These are phyloP conservation scores for Erpornis zantholeuca DNA, from an alignment of 2,113 vertebrate species.

Conservation along the genomic window DNA sequence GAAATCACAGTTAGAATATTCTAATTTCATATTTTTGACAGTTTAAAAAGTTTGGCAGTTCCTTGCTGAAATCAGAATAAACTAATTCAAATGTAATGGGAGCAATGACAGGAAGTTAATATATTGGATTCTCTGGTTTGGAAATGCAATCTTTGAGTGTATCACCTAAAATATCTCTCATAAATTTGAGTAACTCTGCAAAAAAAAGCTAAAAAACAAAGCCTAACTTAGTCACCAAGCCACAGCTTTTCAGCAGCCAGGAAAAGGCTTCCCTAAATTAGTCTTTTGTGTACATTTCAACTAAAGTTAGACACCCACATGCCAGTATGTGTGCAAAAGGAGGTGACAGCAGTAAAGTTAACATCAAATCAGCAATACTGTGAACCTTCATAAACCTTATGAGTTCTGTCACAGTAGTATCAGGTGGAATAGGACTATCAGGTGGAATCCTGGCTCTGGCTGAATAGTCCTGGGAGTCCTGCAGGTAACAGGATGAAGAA, in stretches of 20 bases:
- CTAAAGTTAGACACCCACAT: not conserved
- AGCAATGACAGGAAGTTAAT: not conserved
- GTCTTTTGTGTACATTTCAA: conserved; percentile 2
- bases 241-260: not conserved
- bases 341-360: not conserved
- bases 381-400: not conserved
- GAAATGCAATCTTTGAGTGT: not conserved
- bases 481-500: not conserved
- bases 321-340: not conserved
- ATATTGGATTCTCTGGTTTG: not conserved
- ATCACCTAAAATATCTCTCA: conserved; percentile 3
- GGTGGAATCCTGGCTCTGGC: not conserved
- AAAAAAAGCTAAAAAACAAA: conserved; percentile 10
- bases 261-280: not conserved
- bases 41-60: not conserved
- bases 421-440: not conserved
- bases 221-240: conserved; percentile 15
- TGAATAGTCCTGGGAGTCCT: not conserved
- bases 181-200: not conserved
- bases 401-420: not conserved
- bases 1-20: not conserved
- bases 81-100: conserved; percentile 15
- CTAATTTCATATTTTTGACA: not conserved
- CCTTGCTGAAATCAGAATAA: not conserved
- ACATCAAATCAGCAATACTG: not conserved